Evolutionary conservation across 2,888 invertebrate species (phyloP).

Genomic region (Nyleta sp.): DNA sequence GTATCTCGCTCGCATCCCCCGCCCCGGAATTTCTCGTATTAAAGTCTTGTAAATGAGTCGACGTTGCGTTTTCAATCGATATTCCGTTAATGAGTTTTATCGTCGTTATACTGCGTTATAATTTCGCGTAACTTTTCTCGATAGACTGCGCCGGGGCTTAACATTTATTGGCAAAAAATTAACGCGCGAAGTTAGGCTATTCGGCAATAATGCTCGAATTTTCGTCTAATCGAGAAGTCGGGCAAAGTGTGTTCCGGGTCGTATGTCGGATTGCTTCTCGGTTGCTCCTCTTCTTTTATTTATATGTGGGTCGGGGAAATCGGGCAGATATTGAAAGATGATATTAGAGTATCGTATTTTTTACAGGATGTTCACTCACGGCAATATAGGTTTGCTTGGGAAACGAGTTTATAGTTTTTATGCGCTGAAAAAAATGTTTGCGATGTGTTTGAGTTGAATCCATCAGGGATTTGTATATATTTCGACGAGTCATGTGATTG

Average conservation of each 20-base stretch:
- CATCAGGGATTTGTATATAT: too few species aligned
- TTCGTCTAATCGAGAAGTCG: constrained; percentile 25
- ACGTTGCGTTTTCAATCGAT: neutral
- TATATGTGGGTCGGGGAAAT: constrained; percentile 16
- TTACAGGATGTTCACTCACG: neutral
- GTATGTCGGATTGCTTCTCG: constrained; percentile 1
- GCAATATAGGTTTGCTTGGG: neutral
- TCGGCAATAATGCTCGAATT: neutral
- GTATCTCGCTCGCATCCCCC: too few species aligned
- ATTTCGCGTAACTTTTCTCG: neutral
- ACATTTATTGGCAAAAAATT: too few species aligned
- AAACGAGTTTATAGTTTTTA: neutral
- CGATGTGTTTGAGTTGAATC: too few species aligned
- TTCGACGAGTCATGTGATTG: too few species aligned
- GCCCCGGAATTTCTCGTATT: too few species aligned
- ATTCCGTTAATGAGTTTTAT: neutral
- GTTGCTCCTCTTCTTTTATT: constrained; percentile 20
- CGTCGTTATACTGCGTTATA: neutral
- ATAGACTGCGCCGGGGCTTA: neutral
- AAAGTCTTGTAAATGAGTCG: too few species aligned
- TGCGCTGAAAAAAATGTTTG: too few species aligned
- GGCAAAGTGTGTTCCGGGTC: constrained; percentile 2
- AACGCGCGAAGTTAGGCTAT: too few species aligned
- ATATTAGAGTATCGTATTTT: neutral
- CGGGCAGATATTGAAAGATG: constrained; percentile 27